Base-by-base conservation (phyloP, 1,140 invertebrate species). In the Euura lappo region DNA sequence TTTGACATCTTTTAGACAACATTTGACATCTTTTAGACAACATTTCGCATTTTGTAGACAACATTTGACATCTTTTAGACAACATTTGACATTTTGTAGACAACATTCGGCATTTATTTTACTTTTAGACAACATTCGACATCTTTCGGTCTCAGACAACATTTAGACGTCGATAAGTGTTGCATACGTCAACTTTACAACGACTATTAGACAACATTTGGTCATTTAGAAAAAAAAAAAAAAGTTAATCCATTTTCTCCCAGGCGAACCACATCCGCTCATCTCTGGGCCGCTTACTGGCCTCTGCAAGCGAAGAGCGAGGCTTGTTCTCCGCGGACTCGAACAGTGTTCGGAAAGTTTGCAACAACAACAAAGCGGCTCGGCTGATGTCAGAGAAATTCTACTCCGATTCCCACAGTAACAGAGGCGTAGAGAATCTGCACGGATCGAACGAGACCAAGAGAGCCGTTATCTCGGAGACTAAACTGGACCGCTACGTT, bases 291-390 rank as follows among this genome's bases (percentile, higher is more conserved):
- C 73, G 75, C 65, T 71, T 85, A 11, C 70, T 81, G 7, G 73
- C 74, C 10, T 43, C 65, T 6, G 78, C 75, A 42, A 78, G 77
- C 74, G 6, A 45, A 10, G 71, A 79, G 6, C 28, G 28, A 28
- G 70, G 75, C 44, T 68, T 84, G 10, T 85, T 86, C 74, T 60
- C 11, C 3, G 45, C 68, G 10, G 51, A 1, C 4, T 11, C 45
- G 72, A 28, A 43, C 51, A 77, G 28, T 1, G 28, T 28, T 28
- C 28, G 28, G 28, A 28, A 28, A 28, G 68, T n/a, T 42, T 60
- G n/a, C 42, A 84, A 87, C 75, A 84, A 85, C 69, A 88, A 88
- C 72, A 73, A 81, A 72, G 77, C 77, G 71, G 86, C 86, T 51
- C 82, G 81, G 6, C 65, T 70, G 67, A 72, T 75, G n/a, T 83